Base-by-base conservation (phyloP, 2,797 vertebrate genomes). In the Tangara arthus region DNA sequence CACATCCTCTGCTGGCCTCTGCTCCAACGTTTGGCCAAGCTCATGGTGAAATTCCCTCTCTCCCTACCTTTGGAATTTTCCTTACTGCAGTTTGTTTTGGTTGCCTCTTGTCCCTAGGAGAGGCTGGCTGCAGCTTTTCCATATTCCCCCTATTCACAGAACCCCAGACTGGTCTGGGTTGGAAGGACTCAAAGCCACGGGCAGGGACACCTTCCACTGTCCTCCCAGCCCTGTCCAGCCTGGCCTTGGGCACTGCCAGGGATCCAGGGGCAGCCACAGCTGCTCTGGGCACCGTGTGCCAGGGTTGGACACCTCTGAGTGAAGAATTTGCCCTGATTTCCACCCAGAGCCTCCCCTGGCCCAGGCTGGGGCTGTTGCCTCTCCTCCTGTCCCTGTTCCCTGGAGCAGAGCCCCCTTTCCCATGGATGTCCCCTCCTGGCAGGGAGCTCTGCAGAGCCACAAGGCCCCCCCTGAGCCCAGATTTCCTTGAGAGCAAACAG, bases 21-120 rank as follows among this genome's bases (percentile, higher is more conserved):
- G 12, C 6, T 22, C 20, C 41, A 28, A 10, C 1, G 1, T 56
- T 13, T 47, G 49, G 23, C 32, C 21, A 24, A 0, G 2, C 11
- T 69, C 47, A 2, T 1, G 18, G 24, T 13, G n/a, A 61, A 52
- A 85, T 13, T 46, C 59, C 11, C n/a, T 72, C 65, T 52, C 55
- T 35, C 21, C 15, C 26, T 5, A 1, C n/a, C 27, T 28, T 21
- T 24, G 61, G 30, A 65, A 32, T 61, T 70, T 75, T 69, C 41
- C 68, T 63, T 11, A 3, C 39, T 55, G 27, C n/a, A 34, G 0
- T 41, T 47, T 42, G 15, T 4, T 44, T 32, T n/a, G 17, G 12
- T 22, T 60, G 63, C 42, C 57, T 68, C n/a, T 42, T 14, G 24
- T 34, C 50, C 59, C 55, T 55, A 18, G 78, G 19, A 69, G 24